Base-by-base conservation (phyloP, 2,113 vertebrate species). In the Embiotoca jacksoni region DNA sequence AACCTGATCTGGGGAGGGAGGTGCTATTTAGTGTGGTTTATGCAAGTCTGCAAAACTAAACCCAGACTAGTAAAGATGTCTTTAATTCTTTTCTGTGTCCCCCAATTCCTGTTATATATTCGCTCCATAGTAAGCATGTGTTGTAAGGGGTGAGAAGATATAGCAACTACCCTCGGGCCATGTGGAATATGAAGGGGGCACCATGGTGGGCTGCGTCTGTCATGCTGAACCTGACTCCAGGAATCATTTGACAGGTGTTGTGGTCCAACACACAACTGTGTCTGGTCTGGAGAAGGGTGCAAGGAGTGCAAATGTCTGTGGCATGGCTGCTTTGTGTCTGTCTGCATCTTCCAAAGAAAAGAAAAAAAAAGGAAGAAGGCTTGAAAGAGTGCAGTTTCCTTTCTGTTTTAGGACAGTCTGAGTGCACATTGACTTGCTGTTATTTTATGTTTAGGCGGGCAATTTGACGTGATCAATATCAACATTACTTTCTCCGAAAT, bases 241-340 rank as follows among this genome's bases (percentile, higher is more conserved):
- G 62, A 75, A 76, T 89, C 86, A 87, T 67, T 87, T 81, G 87
- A 93, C 92, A 74, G 57, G 67, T 88, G 92, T 59, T 88, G 73
- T 82, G 72, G 39, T 39, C 61, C 39, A 88, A 87, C 87, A 85
- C 87, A 84, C 89, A 81, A 93, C 89, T 49, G 87, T 81, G 89
- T 89, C 89, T 86, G 80, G 55, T 83, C 78, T 76, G 78, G 70
- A 75, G 75, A 80, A 58, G 84, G 80, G 82, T 86, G 84, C 84
- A 83, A 58, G 56, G 83, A 78, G 89, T 81, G 72, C 81, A 80
- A 83, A 72, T 84, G 86, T 81, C 82, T 90, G 80, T 84, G 88
- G 84, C 75, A 90, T 91, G 80, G 83, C 88, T 80, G 84, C 84
- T 91, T 92, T 92, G 87, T 93, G 92, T 92, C 71, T 84, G 89